Evolutionary conservation across 2,113 vertebrate species (phyloP), one percentile per base, ranked within the genome.

Genomic region (Octodon degus): DNA sequence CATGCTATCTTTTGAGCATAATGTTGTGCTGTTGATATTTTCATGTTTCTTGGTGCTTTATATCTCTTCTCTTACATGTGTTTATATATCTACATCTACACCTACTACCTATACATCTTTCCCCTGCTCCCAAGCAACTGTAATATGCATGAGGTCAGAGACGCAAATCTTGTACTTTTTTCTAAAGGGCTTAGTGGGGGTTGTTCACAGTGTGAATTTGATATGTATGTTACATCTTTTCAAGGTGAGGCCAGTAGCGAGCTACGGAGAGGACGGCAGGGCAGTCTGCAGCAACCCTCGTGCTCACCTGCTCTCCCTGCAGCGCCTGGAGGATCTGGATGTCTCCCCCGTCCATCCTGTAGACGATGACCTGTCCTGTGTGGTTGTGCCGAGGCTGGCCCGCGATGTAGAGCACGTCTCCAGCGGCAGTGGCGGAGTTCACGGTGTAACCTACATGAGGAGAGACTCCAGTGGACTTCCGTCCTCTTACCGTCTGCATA

Each of bases 301-400:
- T 16, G 85, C 97, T 97, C 96, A 99, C 99, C 98, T 99, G 99
- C 70, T 99, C 99, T 98, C 99, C 99, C 43, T 98, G 98, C 94
- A 99, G 98, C 40, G 98, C 98, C 97, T 99, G 99, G 30, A 98
- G 97, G 84, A 99, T 97, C 65, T 95, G 97, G 32, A 99, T 93
- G 0, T 98, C 95, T 76, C 92, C 85, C n/a, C 95, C 97, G 76
- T 98, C 92, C 96, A 99, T 99, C 68, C 96, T 98, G 83, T 99
- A 99, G 95, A 99, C 96, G 7, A 99, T 97, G 37, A 99, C 99
- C 80, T 99, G 99, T 19, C 99, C 99, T 0, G 99, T 99, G 93
- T 99, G 99, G 98, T 99, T 99, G 97, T 99, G 99, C 9, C 99
- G 98, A 10, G 99, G 99, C 12, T 99, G 99, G 13, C 99, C 99